Evolutionary conservation across 2,113 vertebrate species (phyloP).

Genomic region (Synchiropus splendidus): DNA sequence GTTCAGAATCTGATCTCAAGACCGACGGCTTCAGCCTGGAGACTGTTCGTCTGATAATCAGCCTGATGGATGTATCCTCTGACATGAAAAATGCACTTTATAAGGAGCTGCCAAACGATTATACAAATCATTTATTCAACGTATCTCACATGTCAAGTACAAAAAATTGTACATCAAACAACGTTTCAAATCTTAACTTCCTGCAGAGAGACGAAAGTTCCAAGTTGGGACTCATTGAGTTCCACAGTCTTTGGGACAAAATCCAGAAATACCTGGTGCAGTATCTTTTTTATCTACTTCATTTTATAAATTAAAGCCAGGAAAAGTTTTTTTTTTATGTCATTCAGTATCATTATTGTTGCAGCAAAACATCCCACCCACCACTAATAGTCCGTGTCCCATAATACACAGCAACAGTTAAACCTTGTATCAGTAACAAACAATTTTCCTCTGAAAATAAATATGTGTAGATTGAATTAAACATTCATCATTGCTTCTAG

Average conservation of each 20-base stretch:
- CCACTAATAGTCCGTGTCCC: too few species aligned
- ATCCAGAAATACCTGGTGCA: conserved; percentile 64
- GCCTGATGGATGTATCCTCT: conserved; percentile 89
- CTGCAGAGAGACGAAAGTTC: conserved; percentile 57
- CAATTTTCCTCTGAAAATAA: too few species aligned
- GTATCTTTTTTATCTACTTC: too few species aligned
- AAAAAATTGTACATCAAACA: background rate
- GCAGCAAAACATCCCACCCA: too few species aligned
- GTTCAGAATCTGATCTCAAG: conserved; percentile 79
- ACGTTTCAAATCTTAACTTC: conserved; percentile 31
- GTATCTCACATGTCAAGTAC: background rate
- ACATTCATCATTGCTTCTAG: conserved; percentile 1
- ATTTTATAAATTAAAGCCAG: background rate
- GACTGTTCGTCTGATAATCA: conserved; percentile 81
- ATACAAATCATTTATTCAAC: background rate
- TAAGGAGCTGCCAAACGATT: too few species aligned
- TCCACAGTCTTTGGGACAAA: conserved; percentile 62
- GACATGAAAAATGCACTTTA: background rate
- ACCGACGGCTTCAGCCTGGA: conserved; percentile 85
- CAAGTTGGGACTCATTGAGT: conserved; percentile 58
- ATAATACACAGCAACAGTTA: too few species aligned
- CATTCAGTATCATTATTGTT: too few species aligned
- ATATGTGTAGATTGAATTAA: too few species aligned
- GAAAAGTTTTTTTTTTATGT: conserved; percentile 4
- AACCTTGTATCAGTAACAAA: too few species aligned